Conservation (phyloP, 2,888 invertebrate species). For the Dolomedes plantarius region DNA sequence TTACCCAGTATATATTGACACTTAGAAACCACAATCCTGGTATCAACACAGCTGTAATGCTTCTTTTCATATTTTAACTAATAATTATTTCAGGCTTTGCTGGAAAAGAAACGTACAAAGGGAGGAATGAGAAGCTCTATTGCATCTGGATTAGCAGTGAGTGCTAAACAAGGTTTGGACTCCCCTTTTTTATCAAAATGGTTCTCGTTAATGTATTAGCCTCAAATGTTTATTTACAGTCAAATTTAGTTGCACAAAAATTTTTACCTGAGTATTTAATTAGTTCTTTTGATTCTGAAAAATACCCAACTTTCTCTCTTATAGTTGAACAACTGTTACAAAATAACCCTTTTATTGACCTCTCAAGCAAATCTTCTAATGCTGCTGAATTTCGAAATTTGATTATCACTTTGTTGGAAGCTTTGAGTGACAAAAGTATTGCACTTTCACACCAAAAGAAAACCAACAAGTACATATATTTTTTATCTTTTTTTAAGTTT, state of each 20-base stretch:
- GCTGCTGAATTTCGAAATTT: constrained; percentile 86
- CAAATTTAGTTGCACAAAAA: background rate
- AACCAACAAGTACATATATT: constrained; percentile 84
- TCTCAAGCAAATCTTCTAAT: constrained; percentile 82
- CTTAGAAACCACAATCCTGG: too few relatives aligned
- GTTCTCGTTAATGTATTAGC: too few relatives aligned
- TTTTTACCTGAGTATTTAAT: background rate
- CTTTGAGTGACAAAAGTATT: constrained; percentile 89
- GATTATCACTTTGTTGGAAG: constrained; percentile 87
- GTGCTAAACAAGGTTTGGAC: constrained; percentile 61
- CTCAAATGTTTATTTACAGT: too few relatives aligned
- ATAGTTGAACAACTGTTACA: constrained; percentile 86
- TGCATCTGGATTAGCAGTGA: constrained; percentile 77
- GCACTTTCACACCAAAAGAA: constrained; percentile 90
- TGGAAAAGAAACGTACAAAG: constrained; percentile 82
- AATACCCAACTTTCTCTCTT: constrained; percentile 74
- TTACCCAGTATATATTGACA: too few relatives aligned
- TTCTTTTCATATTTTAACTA: background rate
- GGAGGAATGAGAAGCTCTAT: constrained; percentile 83
- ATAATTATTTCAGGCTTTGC: constrained; percentile 75
- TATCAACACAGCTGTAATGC: too few relatives aligned
- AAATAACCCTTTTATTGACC: constrained; percentile 80
- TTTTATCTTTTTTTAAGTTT: constrained; percentile 73
- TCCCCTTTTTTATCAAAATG: background rate
- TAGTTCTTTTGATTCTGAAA: background rate